Conservation (phyloP, 2,888 invertebrate genomes). For the Stegophylla sp. region DNA sequence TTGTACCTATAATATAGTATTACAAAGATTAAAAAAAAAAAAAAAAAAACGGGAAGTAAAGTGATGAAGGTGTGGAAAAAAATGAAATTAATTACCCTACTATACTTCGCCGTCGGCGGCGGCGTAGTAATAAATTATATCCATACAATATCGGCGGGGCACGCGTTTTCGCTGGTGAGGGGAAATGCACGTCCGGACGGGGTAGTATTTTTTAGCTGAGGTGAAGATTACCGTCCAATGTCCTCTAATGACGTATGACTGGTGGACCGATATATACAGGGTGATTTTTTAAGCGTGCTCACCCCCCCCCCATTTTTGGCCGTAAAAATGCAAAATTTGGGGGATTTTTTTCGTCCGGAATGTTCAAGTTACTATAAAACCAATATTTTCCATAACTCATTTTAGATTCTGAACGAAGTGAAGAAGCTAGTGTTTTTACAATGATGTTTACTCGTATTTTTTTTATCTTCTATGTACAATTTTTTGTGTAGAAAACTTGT, state of each 20-base stretch:
- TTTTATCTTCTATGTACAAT: too few relatives aligned
- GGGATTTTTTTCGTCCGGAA: too few relatives aligned
- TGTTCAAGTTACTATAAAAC: too few relatives aligned
- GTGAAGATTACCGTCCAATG: constrained; percentile 47
- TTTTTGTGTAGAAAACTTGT: too few relatives aligned
- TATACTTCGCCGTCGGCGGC: not conserved
- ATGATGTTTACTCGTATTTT: too few relatives aligned
- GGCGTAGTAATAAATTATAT: constrained; percentile 22
- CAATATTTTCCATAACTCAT: too few relatives aligned
- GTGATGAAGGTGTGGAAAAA: not conserved
- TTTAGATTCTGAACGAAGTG: too few relatives aligned
- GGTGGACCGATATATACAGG: not conserved
- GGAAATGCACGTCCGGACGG: not conserved
- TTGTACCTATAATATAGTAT: not conserved
- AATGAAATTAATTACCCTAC: constrained; percentile 24
- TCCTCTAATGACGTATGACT: constrained; percentile 49
- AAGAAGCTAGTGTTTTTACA: too few relatives aligned
- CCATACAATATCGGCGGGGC: not conserved
- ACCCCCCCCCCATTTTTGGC: too few relatives aligned
- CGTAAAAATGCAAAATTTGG: too few relatives aligned
- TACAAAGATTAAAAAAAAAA: not conserved
- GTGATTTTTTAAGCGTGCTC: too few relatives aligned
- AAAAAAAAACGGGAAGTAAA: not conserved
- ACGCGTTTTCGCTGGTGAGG: constrained; percentile 8
- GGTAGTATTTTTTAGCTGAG: constrained; percentile 28